phyloP scores from a whole-genome alignment of 2,888 invertebrate species.

The Dicroscelio sp. region DNA sequence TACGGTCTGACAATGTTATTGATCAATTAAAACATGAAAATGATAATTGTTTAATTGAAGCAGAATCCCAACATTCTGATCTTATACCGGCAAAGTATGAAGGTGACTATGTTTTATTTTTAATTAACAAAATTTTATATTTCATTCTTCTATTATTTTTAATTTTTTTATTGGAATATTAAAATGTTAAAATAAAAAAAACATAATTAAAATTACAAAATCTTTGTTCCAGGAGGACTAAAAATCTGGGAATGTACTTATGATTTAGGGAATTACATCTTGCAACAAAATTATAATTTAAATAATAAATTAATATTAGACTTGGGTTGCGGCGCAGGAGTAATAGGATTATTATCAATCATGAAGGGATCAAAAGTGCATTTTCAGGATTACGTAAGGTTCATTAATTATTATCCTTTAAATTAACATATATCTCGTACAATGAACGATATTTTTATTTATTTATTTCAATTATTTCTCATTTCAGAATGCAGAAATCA shows the following conservation, averaged over 20 bases:
- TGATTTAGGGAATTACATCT: slow-evolving; percentile 95
- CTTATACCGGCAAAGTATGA: slow-evolving; percentile 95
- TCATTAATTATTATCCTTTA: slow-evolving; percentile 8
- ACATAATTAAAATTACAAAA: slow-evolving; percentile 9
- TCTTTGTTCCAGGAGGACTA: slow-evolving; percentile 94
- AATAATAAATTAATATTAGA: slow-evolving; percentile 94
- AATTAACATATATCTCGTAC: no score
- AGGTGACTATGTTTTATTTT: slow-evolving; percentile 91
- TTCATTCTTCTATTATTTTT: not conserved
- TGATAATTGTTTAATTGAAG: slow-evolving; percentile 91
- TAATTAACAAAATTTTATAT: not conserved
- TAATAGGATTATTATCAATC: slow-evolving; percentile 96
- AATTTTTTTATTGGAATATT: slow-evolving; percentile 35
- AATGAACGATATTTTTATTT: no score
- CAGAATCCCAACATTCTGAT: slow-evolving; percentile 95
- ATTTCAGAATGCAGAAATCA: slow-evolving; percentile 96
- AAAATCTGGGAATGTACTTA: slow-evolving; percentile 99
- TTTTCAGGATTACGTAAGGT: slow-evolving; percentile 98
- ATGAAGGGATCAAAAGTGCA: slow-evolving; percentile 93
- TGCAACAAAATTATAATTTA: slow-evolving; percentile 91
- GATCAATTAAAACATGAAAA: slow-evolving; percentile 89
- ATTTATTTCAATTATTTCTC: not conserved
- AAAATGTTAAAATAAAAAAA: slow-evolving; percentile 23
- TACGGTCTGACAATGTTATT: slow-evolving; percentile 86
- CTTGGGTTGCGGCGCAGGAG: slow-evolving; percentile 98